Base-by-base conservation (phyloP, 2,113 vertebrate genomes). In the Acanthisitta chloris region DNA sequence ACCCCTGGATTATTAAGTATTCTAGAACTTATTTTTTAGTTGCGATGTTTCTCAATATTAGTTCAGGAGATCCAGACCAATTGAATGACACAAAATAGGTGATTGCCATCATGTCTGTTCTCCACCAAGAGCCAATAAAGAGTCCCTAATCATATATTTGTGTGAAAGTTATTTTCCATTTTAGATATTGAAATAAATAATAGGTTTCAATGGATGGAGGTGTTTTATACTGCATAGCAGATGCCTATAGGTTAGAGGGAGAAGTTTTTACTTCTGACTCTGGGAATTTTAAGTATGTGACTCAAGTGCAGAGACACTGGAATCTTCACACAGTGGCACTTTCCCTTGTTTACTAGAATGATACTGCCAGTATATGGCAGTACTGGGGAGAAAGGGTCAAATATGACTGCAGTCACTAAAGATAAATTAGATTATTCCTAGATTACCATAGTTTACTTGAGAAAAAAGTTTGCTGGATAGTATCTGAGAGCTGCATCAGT, bases 41-140 rank as follows among this genome's bases (percentile, higher is more conserved):
- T 73, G 23, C 16, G 29, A 2, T 26, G 14, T 74, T 80, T 88
- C 52, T 61, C 33, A 45, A 4, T 20, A 54, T 24, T 19, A 43
- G 14, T 31, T 78, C 34, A 61, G 52, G 58, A 66, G 31, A 46
- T 42, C 23, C 46, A 66, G 8, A 18, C 31, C 16, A 42, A 51
- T 38, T 74, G 31, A 67, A 29, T 0, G 2, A 66, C 17, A 28
- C 8, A 31, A 31, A 66, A 15, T 16, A 55, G 9, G 24, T 55
- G 29, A 55, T 28, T 59, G 8, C 13, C 15, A 6, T 54, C 26
- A 40, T 0, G 0, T 19, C 14, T 14, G 1, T 46, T 74, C 38
- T 80, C 23, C 34, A 59, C 5, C 26, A 77, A 90, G 31, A 77
- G 38, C 16, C 23, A 42, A 12, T 51, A 34, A 61, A 81, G 31